Evolutionary conservation across 2,797 vertebrate species (phyloP), one percentile per base, ranked within the genome.

Genomic region (Hippopotamyrus pictus): DNA sequence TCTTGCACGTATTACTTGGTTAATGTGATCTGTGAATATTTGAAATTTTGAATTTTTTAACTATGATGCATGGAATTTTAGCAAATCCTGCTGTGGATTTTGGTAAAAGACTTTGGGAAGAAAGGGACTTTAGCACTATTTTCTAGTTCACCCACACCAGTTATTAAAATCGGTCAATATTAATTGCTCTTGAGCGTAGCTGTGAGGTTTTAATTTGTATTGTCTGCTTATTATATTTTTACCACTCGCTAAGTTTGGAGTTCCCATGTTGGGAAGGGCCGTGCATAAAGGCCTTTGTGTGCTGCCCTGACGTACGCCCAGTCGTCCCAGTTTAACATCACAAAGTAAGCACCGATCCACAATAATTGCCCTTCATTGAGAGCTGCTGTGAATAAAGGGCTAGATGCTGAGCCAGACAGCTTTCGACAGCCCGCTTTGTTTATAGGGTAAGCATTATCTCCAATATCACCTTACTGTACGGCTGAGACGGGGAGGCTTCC

Each of bases 341-440:
- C 69, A 92, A 87, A 44, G 90, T 0, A 91, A 90, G 92, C 73
- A 84, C 14, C 51, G 0, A 91, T 89, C 91, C 69, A 57, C n/a
- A 37, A 84, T 79, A 83, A 44, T 22, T 88, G 57, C 5, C 88
- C 88, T 89, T 76, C 83, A 29, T 88, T 90, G 87, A 89, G 90
- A 53, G 46, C 90, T 33, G 25, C 33, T 79, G 88, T 91, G 90
- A 88, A 94, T 90, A 92, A 92, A 92, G 91, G 57, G 88, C 89
- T 92, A 37, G 76, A 89, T 7, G 88, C 37, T 90, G 92, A 94
- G 91, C 90, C 88, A 91, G 73, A 90, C 92, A 89, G 86, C 91
- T 92, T 84, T 89, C 91, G 92, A 92, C 89, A 93, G 91, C 1
- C 2, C 5, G 87, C 91, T 91, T 86, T 92, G 92, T 94, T 93